Conservation (phyloP, 2,888 invertebrate genomes). For the Hipparchia sbordonii region DNA sequence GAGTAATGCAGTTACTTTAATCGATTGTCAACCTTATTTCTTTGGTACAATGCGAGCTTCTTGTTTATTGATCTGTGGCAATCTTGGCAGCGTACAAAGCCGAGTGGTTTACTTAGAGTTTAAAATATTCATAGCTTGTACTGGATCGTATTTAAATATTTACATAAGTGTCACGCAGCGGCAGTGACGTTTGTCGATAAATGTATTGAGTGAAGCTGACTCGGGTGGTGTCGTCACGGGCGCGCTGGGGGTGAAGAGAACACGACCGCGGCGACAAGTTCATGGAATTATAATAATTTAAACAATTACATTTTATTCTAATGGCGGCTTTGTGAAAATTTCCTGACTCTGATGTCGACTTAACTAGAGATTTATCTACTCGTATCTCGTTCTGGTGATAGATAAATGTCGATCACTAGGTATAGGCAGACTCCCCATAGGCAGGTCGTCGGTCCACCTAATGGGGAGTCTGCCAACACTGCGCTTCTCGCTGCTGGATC, state of each 20-base stretch:
- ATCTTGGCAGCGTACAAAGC: slow-evolving; percentile 68
- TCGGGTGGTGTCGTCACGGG: slow-evolving; percentile 39
- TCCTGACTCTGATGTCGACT: neutral
- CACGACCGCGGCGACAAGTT: slow-evolving; percentile 30
- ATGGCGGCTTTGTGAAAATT: neutral
- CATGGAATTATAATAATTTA: slow-evolving; percentile 24
- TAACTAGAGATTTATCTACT: no score
- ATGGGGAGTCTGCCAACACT: no score
- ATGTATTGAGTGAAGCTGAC: slow-evolving; percentile 74
- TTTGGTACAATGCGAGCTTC: slow-evolving; percentile 56
- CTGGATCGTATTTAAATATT: slow-evolving; percentile 84
- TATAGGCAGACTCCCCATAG: no score
- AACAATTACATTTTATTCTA: slow-evolving; percentile 3
- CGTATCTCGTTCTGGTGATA: neutral
- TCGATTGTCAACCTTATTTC: slow-evolving; percentile 61
- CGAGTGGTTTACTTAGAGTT: slow-evolving; percentile 80
- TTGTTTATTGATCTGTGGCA: slow-evolving; percentile 63
- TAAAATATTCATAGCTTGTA: slow-evolving; percentile 85
- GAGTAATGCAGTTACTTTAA: slow-evolving; percentile 46
- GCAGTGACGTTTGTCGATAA: slow-evolving; percentile 80
- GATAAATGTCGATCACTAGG: neutral
- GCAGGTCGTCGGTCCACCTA: no score
- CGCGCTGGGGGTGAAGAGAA: slow-evolving; percentile 44
- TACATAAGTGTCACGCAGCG: slow-evolving; percentile 83
- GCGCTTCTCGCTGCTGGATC: no score